Percentiles rank a stretch among this genome's conserved stretches.
Conservation (phyloP, 2,113 vertebrate genomes). For the Pachycephala philippinensis region DNA sequence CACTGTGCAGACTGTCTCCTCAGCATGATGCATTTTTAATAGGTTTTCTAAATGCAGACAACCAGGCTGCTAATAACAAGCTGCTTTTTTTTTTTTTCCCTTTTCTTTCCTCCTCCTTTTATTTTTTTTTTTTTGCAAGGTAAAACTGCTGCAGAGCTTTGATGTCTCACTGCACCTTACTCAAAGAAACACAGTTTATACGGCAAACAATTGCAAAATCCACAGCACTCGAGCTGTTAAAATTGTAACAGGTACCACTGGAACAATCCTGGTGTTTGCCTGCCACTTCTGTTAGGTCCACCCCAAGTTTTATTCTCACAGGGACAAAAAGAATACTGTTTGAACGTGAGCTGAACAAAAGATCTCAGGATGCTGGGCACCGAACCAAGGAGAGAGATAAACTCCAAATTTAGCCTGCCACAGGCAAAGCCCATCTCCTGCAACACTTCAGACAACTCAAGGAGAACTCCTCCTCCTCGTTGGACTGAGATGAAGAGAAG, state of each 20-base stretch:
- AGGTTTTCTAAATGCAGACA: slow-evolving; percentile 59
- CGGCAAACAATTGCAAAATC: slow-evolving; percentile 1
- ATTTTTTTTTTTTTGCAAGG: neutral
- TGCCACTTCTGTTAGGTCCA: neutral
- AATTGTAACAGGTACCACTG: neutral
- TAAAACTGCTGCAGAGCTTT: slow-evolving; percentile 32
- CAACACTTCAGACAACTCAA: neutral
- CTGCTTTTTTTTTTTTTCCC: neutral
- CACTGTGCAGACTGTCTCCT: slow-evolving; percentile 62
- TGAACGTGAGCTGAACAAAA: neutral
- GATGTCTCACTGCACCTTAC: neutral
- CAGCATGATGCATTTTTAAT: slow-evolving; percentile 67
- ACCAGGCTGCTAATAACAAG: slow-evolving; percentile 62
- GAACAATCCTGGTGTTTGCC: neutral
- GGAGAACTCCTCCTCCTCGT: neutral
- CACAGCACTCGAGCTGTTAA: neutral
- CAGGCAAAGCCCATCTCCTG: slow-evolving; percentile 12
- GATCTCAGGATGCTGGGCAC: neutral
- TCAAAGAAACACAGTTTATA: slow-evolving; percentile 4
- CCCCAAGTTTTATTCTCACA: neutral
- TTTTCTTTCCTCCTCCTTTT: neutral
- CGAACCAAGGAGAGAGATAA: neutral
- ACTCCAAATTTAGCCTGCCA: neutral
- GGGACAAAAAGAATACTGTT: neutral
- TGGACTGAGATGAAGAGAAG: neutral